Percentiles rank a stretch among this genome's conserved stretches.
Evolutionary conservation across 2,888 invertebrate species (phyloP).

Genomic region (Bugula neritina): DNA sequence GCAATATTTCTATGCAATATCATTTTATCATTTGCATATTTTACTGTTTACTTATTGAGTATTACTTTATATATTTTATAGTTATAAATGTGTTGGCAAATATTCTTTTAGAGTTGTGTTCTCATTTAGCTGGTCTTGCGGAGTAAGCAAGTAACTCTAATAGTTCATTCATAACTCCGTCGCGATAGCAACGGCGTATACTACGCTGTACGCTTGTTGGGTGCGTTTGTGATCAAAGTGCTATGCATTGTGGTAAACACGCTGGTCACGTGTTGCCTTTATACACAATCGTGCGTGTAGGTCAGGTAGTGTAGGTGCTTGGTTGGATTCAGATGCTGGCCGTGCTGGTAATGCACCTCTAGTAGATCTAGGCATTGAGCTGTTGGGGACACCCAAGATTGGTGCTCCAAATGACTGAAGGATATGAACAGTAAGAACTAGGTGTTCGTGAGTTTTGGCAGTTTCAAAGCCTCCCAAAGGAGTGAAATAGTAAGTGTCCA

Average conservation of each 20-base stretch:
- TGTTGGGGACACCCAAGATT: neutral
- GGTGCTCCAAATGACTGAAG: conserved; percentile 18
- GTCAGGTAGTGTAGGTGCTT: conserved; percentile 33
- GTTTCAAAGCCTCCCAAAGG: neutral
- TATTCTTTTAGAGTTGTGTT: too few relatives aligned
- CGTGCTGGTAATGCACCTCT: neutral
- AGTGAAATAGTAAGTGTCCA: neutral
- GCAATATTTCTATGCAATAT: too few relatives aligned
- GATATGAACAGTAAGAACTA: neutral
- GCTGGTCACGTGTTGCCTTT: conserved; percentile 51
- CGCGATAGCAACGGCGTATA: neutral
- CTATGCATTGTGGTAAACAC: neutral
- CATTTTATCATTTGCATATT: too few relatives aligned
- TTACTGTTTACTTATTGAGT: too few relatives aligned
- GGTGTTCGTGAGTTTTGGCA: neutral
- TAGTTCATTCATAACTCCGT: too few relatives aligned
- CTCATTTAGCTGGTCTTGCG: too few relatives aligned
- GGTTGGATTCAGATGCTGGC: conserved; percentile 17
- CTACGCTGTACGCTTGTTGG: too few relatives aligned
- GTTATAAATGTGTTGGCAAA: too few relatives aligned
- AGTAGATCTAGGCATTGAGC: neutral
- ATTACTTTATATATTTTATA: too few relatives aligned
- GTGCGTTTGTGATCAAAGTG: neutral
- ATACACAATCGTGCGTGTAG: conserved; percentile 50
- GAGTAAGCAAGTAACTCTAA: too few relatives aligned